Conservation (phyloP, 2,888 invertebrate species). For the Ennomos fuscantarius region DNA sequence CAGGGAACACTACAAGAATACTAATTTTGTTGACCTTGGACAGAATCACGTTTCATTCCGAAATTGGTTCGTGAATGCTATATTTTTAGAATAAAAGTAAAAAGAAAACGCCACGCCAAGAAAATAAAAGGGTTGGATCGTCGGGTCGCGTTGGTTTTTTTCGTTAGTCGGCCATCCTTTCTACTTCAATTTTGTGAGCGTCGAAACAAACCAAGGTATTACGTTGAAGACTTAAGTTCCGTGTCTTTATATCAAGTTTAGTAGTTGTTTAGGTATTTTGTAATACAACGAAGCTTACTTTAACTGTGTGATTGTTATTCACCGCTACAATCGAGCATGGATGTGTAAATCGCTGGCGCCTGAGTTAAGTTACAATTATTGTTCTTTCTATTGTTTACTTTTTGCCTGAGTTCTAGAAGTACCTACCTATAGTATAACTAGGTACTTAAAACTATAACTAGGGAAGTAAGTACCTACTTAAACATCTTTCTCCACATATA, state of each 20-base stretch:
- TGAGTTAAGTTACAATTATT: constrained; percentile 10
- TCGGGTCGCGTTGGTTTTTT: constrained; percentile 73
- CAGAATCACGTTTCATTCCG: constrained; percentile 84
- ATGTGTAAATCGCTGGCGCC: constrained; percentile 11
- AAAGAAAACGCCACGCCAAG: constrained; percentile 65
- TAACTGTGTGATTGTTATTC: constrained; percentile 18
- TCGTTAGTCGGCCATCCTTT: constrained; percentile 67
- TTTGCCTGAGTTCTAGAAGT: neutral
- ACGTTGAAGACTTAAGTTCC: constrained; percentile 52
- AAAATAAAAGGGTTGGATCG: constrained; percentile 78
- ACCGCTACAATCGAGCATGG: constrained; percentile 4
- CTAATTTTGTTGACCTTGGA: constrained; percentile 82
- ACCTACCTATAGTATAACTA: neutral
- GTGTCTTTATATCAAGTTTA: constrained; percentile 43
- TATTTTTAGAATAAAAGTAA: constrained; percentile 84
- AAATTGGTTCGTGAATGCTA: constrained; percentile 83
- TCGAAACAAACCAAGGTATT: constrained; percentile 41
- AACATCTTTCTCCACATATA: too few relatives aligned
- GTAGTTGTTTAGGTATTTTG: constrained; percentile 13
- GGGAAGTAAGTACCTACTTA: too few relatives aligned
- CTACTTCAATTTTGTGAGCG: constrained; percentile 62
- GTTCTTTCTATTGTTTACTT: neutral
- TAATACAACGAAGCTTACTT: constrained; percentile 6
- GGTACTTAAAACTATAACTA: too few relatives aligned
- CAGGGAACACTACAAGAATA: constrained; percentile 77